Evolutionary conservation across 2,797 vertebrate species (phyloP), one percentile per base, ranked within the genome.

Genomic region (Lates japonicus): DNA sequence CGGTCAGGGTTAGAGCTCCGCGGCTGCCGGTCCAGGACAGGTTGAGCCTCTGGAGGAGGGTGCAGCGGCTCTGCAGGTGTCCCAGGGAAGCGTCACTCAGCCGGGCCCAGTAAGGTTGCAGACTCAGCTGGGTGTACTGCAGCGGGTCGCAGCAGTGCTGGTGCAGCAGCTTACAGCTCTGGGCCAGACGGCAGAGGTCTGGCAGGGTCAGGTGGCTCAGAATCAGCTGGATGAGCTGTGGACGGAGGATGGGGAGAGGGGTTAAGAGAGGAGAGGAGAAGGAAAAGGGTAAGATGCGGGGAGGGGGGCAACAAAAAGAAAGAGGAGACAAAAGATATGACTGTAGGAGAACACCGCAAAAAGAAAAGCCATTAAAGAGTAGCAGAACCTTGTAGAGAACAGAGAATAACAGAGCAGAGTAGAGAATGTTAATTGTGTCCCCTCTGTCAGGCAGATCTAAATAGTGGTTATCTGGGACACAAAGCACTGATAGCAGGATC

Each of bases 1-100:
- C 98, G 54, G 93, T 90, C 87, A 96, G 92, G 81, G 97, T 97
- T 91, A 99, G 97, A 75, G 97, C 96, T 83, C 97, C 97, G 16
- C 97, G 96, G 93, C 97, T 99, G 88, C 98, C 98, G 35, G 97
- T 98, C 98, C 98, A 99, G 91, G 98, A 99, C 86, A 99, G 96
- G 96, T 98, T 98, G 93, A 99, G 96, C 95, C 97, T 97, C 92
- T 99, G 98, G 92, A 99, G 95, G 31, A 98, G 97, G 70, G 96
- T 95, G 90, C 98, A 99, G 88, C 98, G 97, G 85, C 96, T 92
- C 95, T 98, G 97, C 81, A 99, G 96, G 92, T 98, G 95, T 88
- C 96, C 96, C 90, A 99, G 90, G 54, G 98, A 97, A 31, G 96
- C 90, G 77, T 99, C 98, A 72, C 94, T 97, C 88, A 99, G 95